Percentiles rank a stretch among this genome's conserved stretches.
These are phyloP conservation scores for Colletes gigas DNA, from an alignment of 1,140 invertebrate genomes.

Conservation along the genomic window DNA sequence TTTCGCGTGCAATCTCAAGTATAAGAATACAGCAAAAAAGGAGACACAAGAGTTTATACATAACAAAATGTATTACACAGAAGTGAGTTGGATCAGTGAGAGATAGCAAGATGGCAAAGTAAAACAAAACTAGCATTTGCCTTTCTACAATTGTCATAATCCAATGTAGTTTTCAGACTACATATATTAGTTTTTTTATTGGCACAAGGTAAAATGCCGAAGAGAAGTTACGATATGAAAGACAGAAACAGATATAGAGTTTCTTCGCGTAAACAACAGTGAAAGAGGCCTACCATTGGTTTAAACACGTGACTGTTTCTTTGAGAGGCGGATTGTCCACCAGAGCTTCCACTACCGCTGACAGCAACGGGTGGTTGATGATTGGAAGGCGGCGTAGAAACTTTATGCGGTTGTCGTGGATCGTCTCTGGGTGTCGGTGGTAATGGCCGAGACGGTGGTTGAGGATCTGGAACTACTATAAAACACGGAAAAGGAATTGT, in stretches of 20 bases:
- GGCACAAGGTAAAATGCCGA: slow-evolving; percentile 10
- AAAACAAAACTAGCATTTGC: slow-evolving; percentile 52
- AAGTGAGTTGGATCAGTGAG: slow-evolving; percentile 40
- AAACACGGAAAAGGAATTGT: slow-evolving; percentile 59
- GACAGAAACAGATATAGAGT: slow-evolving; percentile 24
- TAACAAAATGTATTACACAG: slow-evolving; percentile 23
- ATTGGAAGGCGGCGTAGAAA: slow-evolving; percentile 82
- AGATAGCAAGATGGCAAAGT: slow-evolving; percentile 54
- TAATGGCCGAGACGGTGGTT: slow-evolving; percentile 88
- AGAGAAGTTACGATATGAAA: slow-evolving; percentile 11
- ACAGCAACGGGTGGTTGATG: slow-evolving; percentile 74
- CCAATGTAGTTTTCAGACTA: slow-evolving; percentile 42
- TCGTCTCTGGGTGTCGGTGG: slow-evolving; percentile 91
- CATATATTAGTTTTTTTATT: slow-evolving; percentile 34
- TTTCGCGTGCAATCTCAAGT: slow-evolving; percentile 54
- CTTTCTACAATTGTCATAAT: slow-evolving; percentile 52
- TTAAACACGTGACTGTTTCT: slow-evolving; percentile 92
- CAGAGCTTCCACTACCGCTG: slow-evolving; percentile 73
- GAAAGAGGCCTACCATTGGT: slow-evolving; percentile 85
- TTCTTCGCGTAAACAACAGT: not conserved
- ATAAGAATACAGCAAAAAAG: slow-evolving; percentile 45
- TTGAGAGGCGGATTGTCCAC: slow-evolving; percentile 82
- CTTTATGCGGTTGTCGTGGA: slow-evolving; percentile 83
- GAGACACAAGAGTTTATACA: slow-evolving; percentile 35
- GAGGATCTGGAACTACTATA: slow-evolving; percentile 84